Base-by-base conservation (phyloP, 2,113 vertebrate genomes). In the Passer montanus region DNA sequence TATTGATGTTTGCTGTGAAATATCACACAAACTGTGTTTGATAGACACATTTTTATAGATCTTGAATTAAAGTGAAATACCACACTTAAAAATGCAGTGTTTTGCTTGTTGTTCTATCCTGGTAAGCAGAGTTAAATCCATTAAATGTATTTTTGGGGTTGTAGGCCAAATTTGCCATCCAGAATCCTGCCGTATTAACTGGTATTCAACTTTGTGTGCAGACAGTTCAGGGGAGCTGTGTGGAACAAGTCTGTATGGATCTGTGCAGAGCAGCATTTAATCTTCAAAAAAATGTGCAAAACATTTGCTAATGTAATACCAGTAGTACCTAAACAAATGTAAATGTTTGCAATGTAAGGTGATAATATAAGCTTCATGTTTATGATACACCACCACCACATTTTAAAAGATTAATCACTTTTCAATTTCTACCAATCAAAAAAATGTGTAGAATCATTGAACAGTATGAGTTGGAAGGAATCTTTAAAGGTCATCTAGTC, bases 1-100 rank as follows among this genome's bases (percentile, higher is more conserved):
- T 94, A 94, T 92, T 88, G 90, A 93, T 24, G 19, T 69, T 87
- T 82, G 15, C 53, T 56, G 50, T 76, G 76, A 88, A 90, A 94
- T 80, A 79, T 60, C 83, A 86, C 63, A 79, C 41, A 76, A 85
- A 58, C 31, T 35, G 24, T 7, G 30, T 77, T 93, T 93, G 72
- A 90, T 7, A 62, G 82, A 47, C 72, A 83, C 15, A 17, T 85
- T 73, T 94, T 88, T 85, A 73, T 82, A 80, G 78, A 76, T 85
- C 53, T 66, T 19, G 50, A 84, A 69, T 44, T 60, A 41, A 90
- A 93, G 62, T 14, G n/a, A 92, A 84, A 89, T 46, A 10, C 15
- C 14, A 55, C 13, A 53, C 35, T 86, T 77, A 13, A 79, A 91
- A 85, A 60, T 72, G 60, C 22, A 79, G 19, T 23, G 15, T 37